Evolutionary conservation across 2,888 invertebrate species (phyloP), one percentile per base, ranked within the genome.

Genomic region (Lottia scabra): DNA sequence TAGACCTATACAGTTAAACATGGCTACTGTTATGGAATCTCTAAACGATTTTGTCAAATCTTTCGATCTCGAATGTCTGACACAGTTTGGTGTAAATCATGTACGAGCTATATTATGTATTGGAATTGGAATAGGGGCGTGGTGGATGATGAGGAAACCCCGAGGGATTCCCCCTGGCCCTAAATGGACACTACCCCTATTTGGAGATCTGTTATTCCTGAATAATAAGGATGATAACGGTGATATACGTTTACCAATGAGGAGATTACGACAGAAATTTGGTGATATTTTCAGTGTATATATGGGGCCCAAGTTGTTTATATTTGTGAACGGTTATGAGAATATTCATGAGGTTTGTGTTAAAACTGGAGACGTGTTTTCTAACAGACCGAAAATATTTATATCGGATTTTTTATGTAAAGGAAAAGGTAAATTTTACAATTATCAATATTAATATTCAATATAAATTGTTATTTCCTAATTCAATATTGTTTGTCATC

Each of bases 231-330:
- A 23, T 15, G 56, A 23, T 23, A 23, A 56, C 56, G 56, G 56
- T 19, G 67, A 68, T 65, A 76, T 78, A 12, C 67, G 76, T 26
- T 48, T 77, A 56, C 72, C 67, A 15, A 48, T 81, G 2, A 74
- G 77, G 67, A 30, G 63, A n/a, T 75, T 78, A 75, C 76, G 80
- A 73, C 27, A 73, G 23, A 46, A 72, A n/a, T 80, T 80, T 48
- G 82, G 81, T 0, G 82, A 82, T 63, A 70, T 82, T 13, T 78
- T 74, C 48, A 76, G 80, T 63, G 45, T 78, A 46, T 74, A 78
- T 65, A 75, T 82, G 77, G 82, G 81, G 0, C 68, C 63, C 15
- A 66, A 77, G 15, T 70, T 78, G 27, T 78, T 79, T 19, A 69
- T 82, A 44, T 75, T 82, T 23, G 23, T 82, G 12, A 82, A 79